Base-by-base conservation (phyloP, 2,888 invertebrate genomes). In the Holacanthella duospinosa region DNA sequence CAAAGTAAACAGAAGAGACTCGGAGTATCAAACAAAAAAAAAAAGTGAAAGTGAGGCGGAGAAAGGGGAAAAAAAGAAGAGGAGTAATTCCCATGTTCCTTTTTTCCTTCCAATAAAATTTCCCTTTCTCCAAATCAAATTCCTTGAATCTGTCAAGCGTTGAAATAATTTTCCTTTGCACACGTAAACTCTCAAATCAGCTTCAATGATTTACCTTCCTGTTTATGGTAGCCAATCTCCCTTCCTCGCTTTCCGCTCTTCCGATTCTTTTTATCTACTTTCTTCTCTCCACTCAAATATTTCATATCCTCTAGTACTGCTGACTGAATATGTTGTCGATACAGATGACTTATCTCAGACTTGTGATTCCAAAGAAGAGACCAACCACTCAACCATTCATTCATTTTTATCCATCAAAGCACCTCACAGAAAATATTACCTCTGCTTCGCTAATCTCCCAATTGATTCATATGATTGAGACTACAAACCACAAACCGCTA, bases 161-260 rank as follows among this genome's bases (percentile, higher is more conserved):
- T 66, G 44, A 61, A 61, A 61, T 62, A 61, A 66, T 64, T 66
- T 66, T 62, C 64, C 56, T 66, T 66, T 36, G 29, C 44, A 58
- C 55, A 54, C 54, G 60, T 29, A 60, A 29, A 54, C 60, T 60
- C 55, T 55, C 24, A 60, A 60, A 60, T 60, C 60, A 60, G 60
- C 54, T 54, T 43, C 48, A 48, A 58, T 25, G 55, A 60, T 60
- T 60, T 60, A 48, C 44, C 48, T 61, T 61, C 61, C 61, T 56
- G 57, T 61, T 55, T 61, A 61, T 55, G 57, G 44, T 56, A 43
- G 44, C 57, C 43, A 4, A 29, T 26, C 29, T 61, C 57, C 61
- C 29, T 28, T 29, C 55, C 55, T 61, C 61, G 28, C 28, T 57
- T 36, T 25, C 29, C 29, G 21, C 48, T 48, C 19, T 48, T 48